Evolutionary conservation across 2,797 vertebrate species (phyloP), one percentile per base, ranked within the genome.

Genomic region (Telmatherina bonti): DNA sequence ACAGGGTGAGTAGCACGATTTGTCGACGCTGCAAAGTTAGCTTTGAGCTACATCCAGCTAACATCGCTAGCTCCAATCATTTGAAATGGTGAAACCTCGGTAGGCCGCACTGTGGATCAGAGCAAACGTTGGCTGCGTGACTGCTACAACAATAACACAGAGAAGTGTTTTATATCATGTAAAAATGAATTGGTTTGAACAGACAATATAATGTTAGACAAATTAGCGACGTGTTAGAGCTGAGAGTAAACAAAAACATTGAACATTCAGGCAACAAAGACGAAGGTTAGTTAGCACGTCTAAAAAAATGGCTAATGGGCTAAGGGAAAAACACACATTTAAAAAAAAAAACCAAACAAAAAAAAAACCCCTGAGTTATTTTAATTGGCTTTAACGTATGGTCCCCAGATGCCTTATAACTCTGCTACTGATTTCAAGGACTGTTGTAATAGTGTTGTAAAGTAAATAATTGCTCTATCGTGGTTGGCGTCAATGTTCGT

Each of bases 1-100:
- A 13, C 84, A 87, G 83, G 93, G 94, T 95, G 86, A 88, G 93
- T 85, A 63, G 26, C 47, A 35, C 7, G n/a, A 18, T 27, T 24
- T 22, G 9, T 85, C 72, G 54, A 72, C 29, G 29, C 51, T 55
- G 67, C 54, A 71, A 74, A 30, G 43, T 45, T 87, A 84, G 81
- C 75, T 7, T 43, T 12, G 76, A 79, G 77, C 73, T 49, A 70
- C 36, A 2, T 15, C 7, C 3, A 52, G 75, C 51, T 61, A 67
- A 59, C 36, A 13, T 13, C 9, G 52, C 31, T 74, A 73, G 62
- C 62, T 43, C 6, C 30, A 2, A 30, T 29, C 53, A 76, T 7
- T 45, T 10, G 1, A 66, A 67, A 64, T n/a, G 36, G 38, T 75
- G 18, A 1, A 7, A 8, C n/a, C 10, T 41, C 3, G 1, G 33